Percentiles rank a stretch among this genome's conserved stretches.
These are phyloP conservation scores for Tupaia tana DNA, from an alignment of 2,113 vertebrate species.

Conservation along the genomic window DNA sequence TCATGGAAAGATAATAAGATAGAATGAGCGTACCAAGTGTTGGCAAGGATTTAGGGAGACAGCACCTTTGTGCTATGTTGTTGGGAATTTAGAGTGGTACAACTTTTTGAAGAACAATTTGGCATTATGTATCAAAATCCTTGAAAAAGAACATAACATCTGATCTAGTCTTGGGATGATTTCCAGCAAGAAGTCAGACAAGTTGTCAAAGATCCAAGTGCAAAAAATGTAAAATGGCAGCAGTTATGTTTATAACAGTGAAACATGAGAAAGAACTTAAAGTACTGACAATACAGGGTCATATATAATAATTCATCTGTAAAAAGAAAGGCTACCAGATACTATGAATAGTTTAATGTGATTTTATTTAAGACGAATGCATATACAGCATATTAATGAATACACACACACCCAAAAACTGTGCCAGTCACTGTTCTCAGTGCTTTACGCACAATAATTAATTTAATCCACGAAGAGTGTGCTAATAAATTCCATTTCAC, in stretches of 20 bases:
- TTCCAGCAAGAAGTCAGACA: not conserved
- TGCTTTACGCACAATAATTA: not conserved
- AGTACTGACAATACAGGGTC: not conserved
- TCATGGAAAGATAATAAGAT: not conserved
- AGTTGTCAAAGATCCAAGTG: not conserved
- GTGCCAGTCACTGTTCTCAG: not conserved
- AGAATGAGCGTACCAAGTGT: not conserved
- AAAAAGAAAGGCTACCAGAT: conserved; percentile 31
- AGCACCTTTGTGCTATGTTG: not conserved
- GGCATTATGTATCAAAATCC: not conserved
- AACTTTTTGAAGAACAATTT: not conserved
- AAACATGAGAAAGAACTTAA: not conserved
- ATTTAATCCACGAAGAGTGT: not conserved
- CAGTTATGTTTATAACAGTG: not conserved
- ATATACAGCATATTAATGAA: not conserved
- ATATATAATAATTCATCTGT: not conserved
- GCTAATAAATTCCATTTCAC: not conserved
- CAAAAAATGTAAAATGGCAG: not conserved
- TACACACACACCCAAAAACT: not conserved
- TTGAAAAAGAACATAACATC: not conserved
- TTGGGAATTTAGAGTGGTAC: conserved; percentile 1
- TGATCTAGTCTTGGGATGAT: not conserved
- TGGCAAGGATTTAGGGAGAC: not conserved
- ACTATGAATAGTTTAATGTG: not conserved
- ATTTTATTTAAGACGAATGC: not conserved